These are phyloP conservation scores for Melanotaenia boesemani DNA, from an alignment of 2,797 vertebrate genomes.

Conservation along the genomic window DNA sequence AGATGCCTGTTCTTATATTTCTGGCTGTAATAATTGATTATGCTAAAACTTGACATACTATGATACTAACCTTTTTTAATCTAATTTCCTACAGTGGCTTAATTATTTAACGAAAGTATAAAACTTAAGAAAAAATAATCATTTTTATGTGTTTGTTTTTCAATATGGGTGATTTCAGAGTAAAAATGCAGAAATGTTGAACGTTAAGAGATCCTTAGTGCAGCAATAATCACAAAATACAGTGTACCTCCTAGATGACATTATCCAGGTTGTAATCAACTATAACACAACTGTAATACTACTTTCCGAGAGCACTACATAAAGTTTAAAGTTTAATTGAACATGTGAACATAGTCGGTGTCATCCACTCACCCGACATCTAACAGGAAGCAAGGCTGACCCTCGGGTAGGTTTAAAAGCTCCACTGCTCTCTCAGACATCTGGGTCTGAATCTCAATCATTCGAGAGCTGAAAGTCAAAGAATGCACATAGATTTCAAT, in stretches of 20 bases:
- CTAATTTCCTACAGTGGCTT: neutral
- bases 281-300: neutral
- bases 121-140: too few relatives aligned
- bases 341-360: neutral
- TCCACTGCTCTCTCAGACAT: conserved; percentile 95
- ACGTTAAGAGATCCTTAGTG: too few relatives aligned
- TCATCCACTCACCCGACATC: conserved; percentile 89
- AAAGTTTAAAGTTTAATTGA: neutral
- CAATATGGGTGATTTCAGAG: too few relatives aligned
- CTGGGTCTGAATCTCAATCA: conserved; percentile 94
- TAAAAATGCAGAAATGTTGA: too few relatives aligned
- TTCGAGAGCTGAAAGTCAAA: conserved; percentile 86
- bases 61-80: too few relatives aligned
- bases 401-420: conserved; percentile 89
- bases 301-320: neutral
- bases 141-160: too few relatives aligned
- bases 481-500: neutral
- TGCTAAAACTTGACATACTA: neutral
- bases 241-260: too few relatives aligned
- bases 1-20: neutral
- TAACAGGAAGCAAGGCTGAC: conserved; percentile 88
- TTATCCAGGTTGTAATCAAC: too few relatives aligned
- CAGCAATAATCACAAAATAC: neutral
- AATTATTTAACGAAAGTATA: too few relatives aligned
- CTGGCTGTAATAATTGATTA: neutral